phyloP scores from a whole-genome alignment of 2,113 vertebrate genomes.

The Nothoprocta perdicaria region DNA sequence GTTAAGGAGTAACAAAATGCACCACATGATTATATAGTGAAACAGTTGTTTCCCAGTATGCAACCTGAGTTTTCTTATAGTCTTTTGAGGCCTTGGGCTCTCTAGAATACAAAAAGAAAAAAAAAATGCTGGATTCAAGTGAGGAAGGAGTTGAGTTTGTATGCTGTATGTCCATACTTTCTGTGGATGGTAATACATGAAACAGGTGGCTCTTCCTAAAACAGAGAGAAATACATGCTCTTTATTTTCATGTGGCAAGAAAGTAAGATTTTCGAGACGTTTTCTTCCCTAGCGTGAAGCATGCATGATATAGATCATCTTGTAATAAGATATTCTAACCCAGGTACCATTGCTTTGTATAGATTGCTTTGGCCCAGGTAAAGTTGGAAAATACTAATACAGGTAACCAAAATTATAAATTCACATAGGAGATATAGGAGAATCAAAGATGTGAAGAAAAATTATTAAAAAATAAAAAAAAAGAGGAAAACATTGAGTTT shows the following conservation, averaged over 20 bases:
- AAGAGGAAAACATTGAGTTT: not conserved
- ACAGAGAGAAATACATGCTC: accelerated
- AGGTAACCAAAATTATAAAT: not conserved
- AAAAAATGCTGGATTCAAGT: not conserved
- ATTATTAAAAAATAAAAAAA: too few relatives aligned
- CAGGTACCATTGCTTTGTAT: not conserved
- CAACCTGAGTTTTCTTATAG: accelerated
- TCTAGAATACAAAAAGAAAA: not conserved
- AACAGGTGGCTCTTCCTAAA: not conserved
- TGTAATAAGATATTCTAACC: not conserved
- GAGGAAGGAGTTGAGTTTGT: not conserved
- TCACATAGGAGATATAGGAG: not conserved
- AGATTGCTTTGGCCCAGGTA: not conserved
- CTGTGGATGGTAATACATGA: not conserved
- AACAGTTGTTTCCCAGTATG: not conserved
- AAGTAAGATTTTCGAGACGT: not conserved
- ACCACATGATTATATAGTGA: not conserved
- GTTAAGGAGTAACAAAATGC: not conserved
- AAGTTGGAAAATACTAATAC: not conserved
- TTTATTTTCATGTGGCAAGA: not conserved
- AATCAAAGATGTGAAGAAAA: not conserved
- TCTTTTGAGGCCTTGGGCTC: accelerated
- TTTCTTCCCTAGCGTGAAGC: not conserved
- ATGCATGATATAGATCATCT: not conserved
- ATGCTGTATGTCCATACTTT: not conserved